Conservation (phyloP, 2,888 invertebrate species). For the Cosmopolites sordidus region DNA sequence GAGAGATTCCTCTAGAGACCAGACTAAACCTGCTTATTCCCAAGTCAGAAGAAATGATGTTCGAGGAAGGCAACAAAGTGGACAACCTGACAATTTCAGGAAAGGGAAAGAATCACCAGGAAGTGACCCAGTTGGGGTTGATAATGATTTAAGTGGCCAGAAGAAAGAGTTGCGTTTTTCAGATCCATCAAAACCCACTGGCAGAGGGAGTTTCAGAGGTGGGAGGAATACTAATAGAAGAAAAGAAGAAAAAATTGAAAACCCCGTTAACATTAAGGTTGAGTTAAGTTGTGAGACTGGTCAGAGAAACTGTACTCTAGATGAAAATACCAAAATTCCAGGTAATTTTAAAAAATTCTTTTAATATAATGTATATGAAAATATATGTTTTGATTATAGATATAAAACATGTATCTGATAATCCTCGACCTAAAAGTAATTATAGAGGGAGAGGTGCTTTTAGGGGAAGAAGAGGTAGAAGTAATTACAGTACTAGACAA, state of each 20-base stretch:
- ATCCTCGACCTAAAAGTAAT: conserved; percentile 5
- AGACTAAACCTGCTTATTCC: not conserved
- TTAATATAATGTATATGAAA: not conserved
- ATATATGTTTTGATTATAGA: conserved; percentile 14
- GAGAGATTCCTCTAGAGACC: conserved; percentile 36
- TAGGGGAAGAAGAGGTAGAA: conserved; percentile 14
- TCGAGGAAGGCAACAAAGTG: not conserved
- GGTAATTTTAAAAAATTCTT: conserved; percentile 7
- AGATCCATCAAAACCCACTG: conserved; percentile 3
- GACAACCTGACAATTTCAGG: not conserved
- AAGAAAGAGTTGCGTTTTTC: conserved; percentile 17
- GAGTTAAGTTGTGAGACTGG: conserved; percentile 37
- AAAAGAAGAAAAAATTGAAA: conserved; percentile 23
- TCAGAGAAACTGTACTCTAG: conserved; percentile 35
- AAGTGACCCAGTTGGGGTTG: not conserved
- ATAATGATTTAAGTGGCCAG: not conserved
- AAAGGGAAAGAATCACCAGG: not conserved
- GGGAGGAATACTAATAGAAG: not conserved
- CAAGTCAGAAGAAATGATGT: not conserved
- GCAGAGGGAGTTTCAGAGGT: conserved; percentile 8
- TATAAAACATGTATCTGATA: conserved; percentile 32
- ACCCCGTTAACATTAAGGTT: conserved; percentile 37
- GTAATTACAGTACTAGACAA: no score
- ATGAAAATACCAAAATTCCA: conserved; percentile 30
- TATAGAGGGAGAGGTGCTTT: conserved; percentile 9